Base-by-base conservation (phyloP, 1,140 invertebrate species). In the Listronotus bonariensis region DNA sequence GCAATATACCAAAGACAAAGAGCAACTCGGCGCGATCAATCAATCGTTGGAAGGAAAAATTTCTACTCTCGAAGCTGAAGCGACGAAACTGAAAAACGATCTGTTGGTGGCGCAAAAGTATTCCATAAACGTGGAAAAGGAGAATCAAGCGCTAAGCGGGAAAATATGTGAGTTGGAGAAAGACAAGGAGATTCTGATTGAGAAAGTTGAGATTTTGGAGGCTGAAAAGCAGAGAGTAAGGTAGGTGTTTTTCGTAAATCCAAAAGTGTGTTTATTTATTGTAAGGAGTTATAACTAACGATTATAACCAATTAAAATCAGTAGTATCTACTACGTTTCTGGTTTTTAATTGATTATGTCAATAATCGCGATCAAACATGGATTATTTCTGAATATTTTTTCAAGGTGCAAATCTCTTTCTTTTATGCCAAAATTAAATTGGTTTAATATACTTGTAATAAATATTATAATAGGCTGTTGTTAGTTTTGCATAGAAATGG, bases 1-100 rank as follows among this genome's bases (percentile, higher is more conserved):
- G 34, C 87, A 92, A 52, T 82, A 87, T 56, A 81, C 80, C 6
- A 76, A 78, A 4, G 92, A 95, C 75, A 86, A 90, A 15, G 92
- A 94, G 61, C 84, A 87, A 11, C 80, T 87, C 54, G 76, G 82
- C 0, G 76, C 72, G 14, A 78, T 83, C 15, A 80, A 85, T 31
- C 78, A 82, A 26, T 79, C 79, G 1, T 72, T 90, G 2, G 87
- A 92, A 41, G 74, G 81, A 31, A 81, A 85, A 67, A 72, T 88
- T 10, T 75, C 77, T 11, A 72, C 67, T 2, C 72, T 57, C 0
- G 82, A 86, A 55, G 78, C 80, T 18, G 86, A 88, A 68, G 85
- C 87, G 63, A 76, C 76, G 4, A 79, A 81, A 68, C 72, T 88
- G 2, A 83, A 82, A 56, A 77, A 74, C 38, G 82, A 86, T 63